Evolutionary conservation across 1,140 invertebrate genomes (phyloP), one percentile per base, ranked within the genome.

Genomic region (Hypothenemus hampei): DNA sequence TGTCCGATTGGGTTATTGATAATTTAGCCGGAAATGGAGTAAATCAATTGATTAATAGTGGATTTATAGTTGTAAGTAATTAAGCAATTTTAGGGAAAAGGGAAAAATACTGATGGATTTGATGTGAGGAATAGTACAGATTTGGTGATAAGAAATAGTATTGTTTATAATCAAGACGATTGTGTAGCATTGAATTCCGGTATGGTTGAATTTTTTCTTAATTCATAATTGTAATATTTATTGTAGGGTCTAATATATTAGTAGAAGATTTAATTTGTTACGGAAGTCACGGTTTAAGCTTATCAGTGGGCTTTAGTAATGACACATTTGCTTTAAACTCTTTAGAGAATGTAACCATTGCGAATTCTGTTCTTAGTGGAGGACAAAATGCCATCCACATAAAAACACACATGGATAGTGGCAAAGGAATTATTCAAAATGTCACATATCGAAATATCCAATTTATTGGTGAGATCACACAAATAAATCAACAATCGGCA

Each of bases 381-480:
- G 37, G 54, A 6, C 33, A 23, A 23, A 36, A 57, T 26, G 58
- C 41, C 16, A 60, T 60, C 37, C 58, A 60, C 20, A 53, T 60
- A 10, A 60, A 60, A 35, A 60, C 58, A n/a, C 52, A 56, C 22
- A 21, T 37, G 10, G 40, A 52, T 33, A 31, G 24, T 18, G 48
- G 47, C 11, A 19, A 40, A 15, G 58, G 58, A 10, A 6, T 20
- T 13, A 40, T 60, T n/a, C 26, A 13, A 11, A 56, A 55, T 22
- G 36, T 60, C n/a, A 53, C 49, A n/a, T 60, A 60, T 22, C 40
- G 26, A 6, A 60, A 60, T 13, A 60, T 60, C 16, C 16, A 49
- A 21, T 36, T 60, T 21, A 33, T 24, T 26, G 58, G 58, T 60
- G 6, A 33, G 16, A 19, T n/a, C 10, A 39, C 16, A 8, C 16